phyloP scores from a whole-genome alignment of 2,797 vertebrate genomes.

The Carapus acus region DNA sequence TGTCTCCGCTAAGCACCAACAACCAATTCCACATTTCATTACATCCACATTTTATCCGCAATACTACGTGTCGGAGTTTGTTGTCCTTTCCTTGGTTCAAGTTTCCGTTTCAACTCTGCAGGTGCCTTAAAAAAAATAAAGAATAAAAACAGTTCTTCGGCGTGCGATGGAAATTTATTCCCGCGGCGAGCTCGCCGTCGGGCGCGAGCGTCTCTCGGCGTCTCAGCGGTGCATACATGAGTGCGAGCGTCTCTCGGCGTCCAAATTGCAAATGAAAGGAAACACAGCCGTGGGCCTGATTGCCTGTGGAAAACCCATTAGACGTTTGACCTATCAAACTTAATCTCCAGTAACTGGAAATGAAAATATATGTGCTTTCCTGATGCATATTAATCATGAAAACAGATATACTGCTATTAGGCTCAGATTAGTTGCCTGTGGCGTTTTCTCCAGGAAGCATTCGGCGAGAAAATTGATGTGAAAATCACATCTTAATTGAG shows the following conservation, averaged over 20 bases:
- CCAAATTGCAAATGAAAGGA: conserved; percentile 45
- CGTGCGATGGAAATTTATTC: conserved; percentile 11
- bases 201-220: not conserved
- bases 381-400: conserved; percentile 57
- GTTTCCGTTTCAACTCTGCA: too few species aligned
- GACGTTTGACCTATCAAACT: conserved; percentile 61
- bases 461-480: conserved; percentile 61
- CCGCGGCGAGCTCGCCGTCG: conserved; percentile 1
- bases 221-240: conserved; percentile 7
- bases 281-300: conserved; percentile 55
- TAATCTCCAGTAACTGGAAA: conserved; percentile 53
- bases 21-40: too few species aligned
- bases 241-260: conserved; percentile 21
- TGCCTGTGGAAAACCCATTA: conserved; percentile 63
- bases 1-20: too few species aligned
- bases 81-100: too few species aligned
- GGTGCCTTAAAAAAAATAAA: too few species aligned
- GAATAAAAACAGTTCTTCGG: too few species aligned
- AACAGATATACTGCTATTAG: conserved; percentile 54
- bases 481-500: conserved; percentile 64
- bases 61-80: too few species aligned
- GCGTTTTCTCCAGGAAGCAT: conserved; percentile 54
- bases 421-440: conserved; percentile 58
- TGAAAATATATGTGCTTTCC: conserved; percentile 43
- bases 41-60: too few species aligned